Base-by-base conservation (phyloP, 2,888 invertebrate species). In the Plebejus melissa region DNA sequence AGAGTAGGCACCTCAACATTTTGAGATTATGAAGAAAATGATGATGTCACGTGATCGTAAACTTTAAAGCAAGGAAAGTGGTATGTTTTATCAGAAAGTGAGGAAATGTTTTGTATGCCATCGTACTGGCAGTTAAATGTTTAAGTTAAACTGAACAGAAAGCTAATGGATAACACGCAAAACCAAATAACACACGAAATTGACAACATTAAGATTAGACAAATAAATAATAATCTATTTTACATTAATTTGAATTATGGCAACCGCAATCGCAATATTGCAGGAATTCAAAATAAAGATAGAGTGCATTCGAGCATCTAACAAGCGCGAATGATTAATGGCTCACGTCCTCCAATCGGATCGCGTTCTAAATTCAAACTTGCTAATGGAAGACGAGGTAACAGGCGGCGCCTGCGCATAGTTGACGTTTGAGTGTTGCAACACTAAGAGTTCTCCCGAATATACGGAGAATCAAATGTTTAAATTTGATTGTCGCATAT, bases 351-450 rank as follows among this genome's bases (percentile, higher is more conserved):
- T 78, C 90, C 90, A 90, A 90, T 90, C 85, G 82, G 82, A 81
- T 82, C 81, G 82, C 83, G 87, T 90, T 92, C 91, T 91, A 91
- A 86, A 91, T 90, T 83, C 87, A 87, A 90, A 89, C 88, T 85
- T 90, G 88, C 90, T 93, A 93, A 91, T 92, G 91, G 91, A 91
- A 90, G 86, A 81, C 85, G 88, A 86, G 85, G 87, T 85, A 86
- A 85, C 83, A 83, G 83, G 82, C 82, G 85, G 88, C 90, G 90
- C 90, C 85, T 83, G 88, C 87, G 87, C 90, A 87, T 60, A 46
- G 71, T 87, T 85, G 83, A 84, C 80, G 78, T 60, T 74, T 80
- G 78, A 78, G 82, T 83, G 87, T 89, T 89, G 84, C 84, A 80
- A 28, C 72, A 75, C 74, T 77, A 22, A 22, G 72, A 36, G 74